phyloP scores from a whole-genome alignment of 2,888 invertebrate species.

The Pyrochroa serraticornis region DNA sequence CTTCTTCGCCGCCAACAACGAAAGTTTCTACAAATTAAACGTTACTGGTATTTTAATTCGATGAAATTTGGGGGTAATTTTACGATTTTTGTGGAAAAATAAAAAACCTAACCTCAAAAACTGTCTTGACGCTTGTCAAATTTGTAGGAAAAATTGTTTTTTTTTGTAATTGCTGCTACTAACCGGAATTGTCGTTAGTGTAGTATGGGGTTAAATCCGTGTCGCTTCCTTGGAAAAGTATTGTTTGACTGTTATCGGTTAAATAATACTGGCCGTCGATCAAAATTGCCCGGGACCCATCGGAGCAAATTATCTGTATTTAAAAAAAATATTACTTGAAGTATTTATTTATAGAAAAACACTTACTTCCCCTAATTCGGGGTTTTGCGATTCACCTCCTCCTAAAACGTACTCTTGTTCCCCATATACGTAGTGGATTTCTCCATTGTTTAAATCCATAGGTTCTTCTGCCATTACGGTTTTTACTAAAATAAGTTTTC shows the following conservation, averaged over 20 bases:
- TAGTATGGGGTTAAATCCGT: slow-evolving; percentile 36
- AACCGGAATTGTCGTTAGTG: slow-evolving; percentile 30
- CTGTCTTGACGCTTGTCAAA: neutral
- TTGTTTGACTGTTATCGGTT: slow-evolving; percentile 28
- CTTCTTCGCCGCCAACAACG: slow-evolving; percentile 7
- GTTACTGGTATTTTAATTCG: neutral
- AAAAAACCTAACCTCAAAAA: slow-evolving; percentile 1
- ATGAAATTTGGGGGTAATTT: neutral
- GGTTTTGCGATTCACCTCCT: slow-evolving; percentile 20
- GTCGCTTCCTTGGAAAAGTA: slow-evolving; percentile 38
- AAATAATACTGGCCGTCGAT: slow-evolving; percentile 39
- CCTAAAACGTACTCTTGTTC: slow-evolving; percentile 30
- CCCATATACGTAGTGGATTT: slow-evolving; percentile 32
- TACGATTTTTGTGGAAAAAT: slow-evolving; percentile 1
- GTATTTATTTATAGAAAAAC: neutral
- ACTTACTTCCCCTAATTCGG: slow-evolving; percentile 33
- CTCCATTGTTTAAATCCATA: slow-evolving; percentile 12
- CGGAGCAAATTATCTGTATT: slow-evolving; percentile 38
- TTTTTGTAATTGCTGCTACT: too few relatives aligned
- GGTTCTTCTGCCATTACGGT: neutral
- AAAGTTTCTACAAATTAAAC: neutral
- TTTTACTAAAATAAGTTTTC: neutral
- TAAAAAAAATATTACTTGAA: slow-evolving; percentile 12
- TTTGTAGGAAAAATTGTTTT: too few relatives aligned
- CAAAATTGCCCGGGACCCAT: slow-evolving; percentile 40